A percentile compares a stretch with the other conserved stretches of the same genome.
Conservation (phyloP, 2,888 invertebrate genomes). For the Spialia ferax region DNA sequence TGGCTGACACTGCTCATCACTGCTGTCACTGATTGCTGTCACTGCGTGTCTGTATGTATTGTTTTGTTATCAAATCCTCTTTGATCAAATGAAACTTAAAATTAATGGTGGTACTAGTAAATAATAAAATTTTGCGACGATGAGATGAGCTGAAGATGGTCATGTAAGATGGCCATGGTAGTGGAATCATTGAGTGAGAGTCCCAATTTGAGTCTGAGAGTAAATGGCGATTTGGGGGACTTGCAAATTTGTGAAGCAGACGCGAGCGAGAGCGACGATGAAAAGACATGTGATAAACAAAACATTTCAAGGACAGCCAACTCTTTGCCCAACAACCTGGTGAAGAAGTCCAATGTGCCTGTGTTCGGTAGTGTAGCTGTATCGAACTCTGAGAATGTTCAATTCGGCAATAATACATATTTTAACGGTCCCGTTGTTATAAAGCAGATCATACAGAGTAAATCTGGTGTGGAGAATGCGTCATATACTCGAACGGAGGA, state of each 20-base stretch:
- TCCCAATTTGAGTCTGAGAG: conserved; percentile 54
- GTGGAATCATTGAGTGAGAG: conserved; percentile 48
- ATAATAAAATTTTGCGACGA: not conserved
- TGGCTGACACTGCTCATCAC: too few species aligned
- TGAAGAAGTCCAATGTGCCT: conserved; percentile 56
- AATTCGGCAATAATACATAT: conserved; percentile 92
- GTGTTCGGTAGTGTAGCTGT: conserved; percentile 88
- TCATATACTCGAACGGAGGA: conserved; percentile 64
- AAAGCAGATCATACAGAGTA: conserved; percentile 89
- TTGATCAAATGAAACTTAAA: too few species aligned
- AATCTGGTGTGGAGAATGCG: conserved; percentile 67
- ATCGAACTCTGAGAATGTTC: conserved; percentile 90
- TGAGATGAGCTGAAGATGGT: conserved; percentile 24
- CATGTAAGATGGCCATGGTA: conserved; percentile 59
- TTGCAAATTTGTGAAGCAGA: conserved; percentile 66
- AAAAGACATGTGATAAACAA: conserved; percentile 47
- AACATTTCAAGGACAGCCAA: conserved; percentile 51
- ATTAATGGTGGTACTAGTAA: not conserved
- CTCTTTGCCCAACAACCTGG: conserved; percentile 56
- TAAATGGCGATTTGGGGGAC: conserved; percentile 68
- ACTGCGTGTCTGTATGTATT: too few species aligned
- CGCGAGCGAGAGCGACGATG: conserved; percentile 60
- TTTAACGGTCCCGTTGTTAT: conserved; percentile 93
- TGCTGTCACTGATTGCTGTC: too few species aligned
- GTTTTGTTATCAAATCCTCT: not conserved